Percentiles rank a stretch among this genome's conserved stretches.
Conservation (phyloP, 2,888 invertebrate species). For the Formica aserva region DNA sequence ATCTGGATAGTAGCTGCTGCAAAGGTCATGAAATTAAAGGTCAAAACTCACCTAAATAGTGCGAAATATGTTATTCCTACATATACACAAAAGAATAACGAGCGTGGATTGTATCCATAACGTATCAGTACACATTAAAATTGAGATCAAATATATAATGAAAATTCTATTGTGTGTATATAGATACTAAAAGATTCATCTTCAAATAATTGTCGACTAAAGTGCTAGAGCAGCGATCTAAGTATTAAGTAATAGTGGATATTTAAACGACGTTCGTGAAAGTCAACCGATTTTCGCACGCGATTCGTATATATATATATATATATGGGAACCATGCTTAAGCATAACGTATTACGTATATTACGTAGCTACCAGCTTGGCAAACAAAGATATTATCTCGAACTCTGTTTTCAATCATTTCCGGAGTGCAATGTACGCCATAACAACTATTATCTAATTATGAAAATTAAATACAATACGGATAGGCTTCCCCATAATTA, state of each 20-base stretch:
- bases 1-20: constrained; percentile 8
- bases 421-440: constrained; percentile 34
- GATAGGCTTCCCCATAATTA: constrained; percentile 13
- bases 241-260: constrained; percentile 65
- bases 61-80: not conserved
- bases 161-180: not conserved
- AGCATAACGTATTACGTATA: constrained; percentile 32
- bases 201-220: not conserved
- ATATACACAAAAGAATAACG: not conserved
- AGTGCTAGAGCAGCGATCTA: not conserved
- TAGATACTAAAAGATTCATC: not conserved
- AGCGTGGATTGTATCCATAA: not conserved
- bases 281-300: constrained; percentile 71
- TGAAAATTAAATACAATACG: constrained; percentile 8
- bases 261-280: constrained; percentile 62
- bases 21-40: constrained; percentile 39
- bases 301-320: constrained; percentile 25
- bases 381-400: constrained; percentile 56
- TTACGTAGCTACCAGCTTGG: constrained; percentile 11
- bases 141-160: not conserved
- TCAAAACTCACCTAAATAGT: constrained; percentile 20
- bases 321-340: constrained; percentile 54
- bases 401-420: constrained; percentile 58
- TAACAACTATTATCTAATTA: constrained; percentile 52
- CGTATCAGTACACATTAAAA: not conserved